Conservation (phyloP, 2,797 vertebrate species). For the Poecilia picta region DNA sequence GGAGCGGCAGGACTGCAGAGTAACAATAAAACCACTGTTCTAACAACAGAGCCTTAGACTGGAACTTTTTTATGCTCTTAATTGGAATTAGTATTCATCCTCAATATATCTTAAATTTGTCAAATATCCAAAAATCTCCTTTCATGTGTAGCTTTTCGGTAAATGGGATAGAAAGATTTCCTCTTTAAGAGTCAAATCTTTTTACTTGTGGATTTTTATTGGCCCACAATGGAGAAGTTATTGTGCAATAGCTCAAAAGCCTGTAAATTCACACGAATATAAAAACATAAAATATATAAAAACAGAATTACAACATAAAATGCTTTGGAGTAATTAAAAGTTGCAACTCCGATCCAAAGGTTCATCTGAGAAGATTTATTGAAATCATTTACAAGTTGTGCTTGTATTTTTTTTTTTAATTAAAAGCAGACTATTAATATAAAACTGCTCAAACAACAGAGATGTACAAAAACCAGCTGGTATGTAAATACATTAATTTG, state of each 20-base stretch:
- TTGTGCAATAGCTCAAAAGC: background rate
- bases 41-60: background rate
- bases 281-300: background rate
- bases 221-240: background rate
- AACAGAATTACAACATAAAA: background rate
- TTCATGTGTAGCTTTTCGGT: background rate
- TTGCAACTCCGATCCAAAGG: background rate
- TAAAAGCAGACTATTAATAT: background rate
- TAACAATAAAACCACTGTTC: background rate
- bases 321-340: background rate
- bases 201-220: background rate
- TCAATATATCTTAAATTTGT: background rate
- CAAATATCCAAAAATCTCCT: background rate
- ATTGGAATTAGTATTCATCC: background rate
- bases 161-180: background rate
- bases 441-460: background rate
- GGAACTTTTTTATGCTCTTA: background rate
- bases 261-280: background rate
- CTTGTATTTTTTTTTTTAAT: background rate
- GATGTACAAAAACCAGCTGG: background rate
- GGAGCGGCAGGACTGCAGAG: background rate
- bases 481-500: background rate
- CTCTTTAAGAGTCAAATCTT: background rate
- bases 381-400: background rate
- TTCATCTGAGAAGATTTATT: background rate